Evolutionary conservation across 2,797 vertebrate genomes (phyloP).

Genomic region (Rhodeus uyekii): DNA sequence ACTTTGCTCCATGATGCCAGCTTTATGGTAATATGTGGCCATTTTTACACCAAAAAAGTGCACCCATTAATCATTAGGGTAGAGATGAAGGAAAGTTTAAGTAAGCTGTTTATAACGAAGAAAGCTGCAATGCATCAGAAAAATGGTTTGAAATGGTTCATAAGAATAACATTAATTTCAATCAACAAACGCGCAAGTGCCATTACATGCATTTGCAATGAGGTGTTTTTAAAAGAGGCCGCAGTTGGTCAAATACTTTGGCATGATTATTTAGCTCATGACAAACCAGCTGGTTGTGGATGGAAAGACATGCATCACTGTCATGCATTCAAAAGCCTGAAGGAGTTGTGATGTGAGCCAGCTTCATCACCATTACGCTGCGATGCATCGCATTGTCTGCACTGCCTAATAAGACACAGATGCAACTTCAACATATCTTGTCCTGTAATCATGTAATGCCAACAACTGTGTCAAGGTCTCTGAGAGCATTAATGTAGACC

Average conservation of each 20-base stretch:
- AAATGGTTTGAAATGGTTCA: slow-evolving; percentile 22
- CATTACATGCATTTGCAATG: background rate
- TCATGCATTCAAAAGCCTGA: slow-evolving; percentile 42
- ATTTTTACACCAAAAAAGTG: background rate
- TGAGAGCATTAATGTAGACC: background rate
- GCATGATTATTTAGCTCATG: slow-evolving; percentile 15
- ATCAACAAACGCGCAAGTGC: background rate
- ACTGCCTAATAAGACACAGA: slow-evolving; percentile 33
- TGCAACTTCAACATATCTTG: slow-evolving; percentile 34
- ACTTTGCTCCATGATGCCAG: slow-evolving; percentile 29
- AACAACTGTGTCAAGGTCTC: slow-evolving; percentile 11
- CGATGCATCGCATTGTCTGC: slow-evolving; percentile 17
- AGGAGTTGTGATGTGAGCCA: slow-evolving; percentile 46
- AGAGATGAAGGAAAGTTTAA: background rate
- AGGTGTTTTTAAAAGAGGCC: background rate
- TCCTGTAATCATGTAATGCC: background rate
- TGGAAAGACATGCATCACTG: slow-evolving; percentile 28
- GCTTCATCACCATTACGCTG: slow-evolving; percentile 32
- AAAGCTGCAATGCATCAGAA: background rate
- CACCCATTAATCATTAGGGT: background rate
- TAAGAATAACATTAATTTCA: background rate
- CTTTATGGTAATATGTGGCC: slow-evolving; percentile 18
- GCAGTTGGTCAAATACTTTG: background rate
- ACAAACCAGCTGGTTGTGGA: slow-evolving; percentile 19
- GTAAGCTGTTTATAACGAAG: background rate